Base-by-base conservation (phyloP, 2,797 vertebrate genomes). In the Chiropotes sagulatus region DNA sequence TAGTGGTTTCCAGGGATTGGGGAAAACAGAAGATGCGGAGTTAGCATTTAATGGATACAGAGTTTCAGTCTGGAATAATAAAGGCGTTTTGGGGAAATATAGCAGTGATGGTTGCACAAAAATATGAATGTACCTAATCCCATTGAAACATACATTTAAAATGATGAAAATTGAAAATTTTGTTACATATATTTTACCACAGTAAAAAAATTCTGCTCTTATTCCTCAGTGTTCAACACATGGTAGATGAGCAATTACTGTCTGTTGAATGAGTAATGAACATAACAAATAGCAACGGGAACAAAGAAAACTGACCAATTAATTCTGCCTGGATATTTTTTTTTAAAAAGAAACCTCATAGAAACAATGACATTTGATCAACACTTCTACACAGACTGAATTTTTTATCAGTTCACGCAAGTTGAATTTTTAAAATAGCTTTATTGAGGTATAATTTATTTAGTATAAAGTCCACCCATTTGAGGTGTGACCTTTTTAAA, bases 371-470 rank as follows among this genome's bases (percentile, higher is more conserved):
- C 41, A 76, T 81, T 41, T 89, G 44, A 95, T 87, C 92, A 80
- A 73, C 81, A 93, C 12, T 22, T 76, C 80, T 39, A 79, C 33
- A 72, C 46, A 46, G 76, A 52, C 6, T 87, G 48, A 83, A 50
- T 57, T 73, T 92, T 90, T 76, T 54, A 61, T 96, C 28, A 83
- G 39, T 80, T 96, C 41, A 39, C 36, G 83, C 44, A 79, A 80
- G 36, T 20, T 78, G 46, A 70, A 52, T 78, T 72, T 88, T 91
- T 61, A 46, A 4, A 88, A 58, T 64, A 89, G 52, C 36, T 73
- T 79, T 88, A 84, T 3, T 86, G 88, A 94, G 48, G 93, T 80
- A 44, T 57, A 90, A 81, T 91, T 88, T 88, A 92, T 85, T 90
- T 70, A 61, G 36, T 80, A 80, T 61, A 93, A 96, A 96, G 87